Percentiles rank a stretch among this genome's conserved stretches.
Conservation (phyloP, 2,113 vertebrate species). For the Gnathonemus longibarbis region DNA sequence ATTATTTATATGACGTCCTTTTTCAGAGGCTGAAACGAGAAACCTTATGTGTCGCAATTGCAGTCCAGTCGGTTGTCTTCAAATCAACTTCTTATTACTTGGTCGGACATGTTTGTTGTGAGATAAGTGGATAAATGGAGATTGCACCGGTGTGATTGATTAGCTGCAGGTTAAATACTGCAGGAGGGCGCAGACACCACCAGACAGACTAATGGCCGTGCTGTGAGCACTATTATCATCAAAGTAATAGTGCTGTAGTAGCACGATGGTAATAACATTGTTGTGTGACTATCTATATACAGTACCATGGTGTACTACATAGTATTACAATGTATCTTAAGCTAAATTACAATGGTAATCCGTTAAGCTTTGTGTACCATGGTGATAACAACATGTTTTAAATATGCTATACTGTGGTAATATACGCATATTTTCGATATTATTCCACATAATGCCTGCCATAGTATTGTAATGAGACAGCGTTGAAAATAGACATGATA, state of each 20-base stretch:
- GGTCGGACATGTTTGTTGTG: not conserved
- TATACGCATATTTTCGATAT: not conserved
- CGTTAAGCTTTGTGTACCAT: not conserved
- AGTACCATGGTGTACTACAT: not conserved
- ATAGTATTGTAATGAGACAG: not conserved
- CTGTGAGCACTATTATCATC: not conserved
- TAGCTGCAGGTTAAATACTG: not conserved
- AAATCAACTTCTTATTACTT: not conserved
- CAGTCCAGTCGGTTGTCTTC: not conserved
- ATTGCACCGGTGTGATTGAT: not conserved
- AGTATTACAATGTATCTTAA: not conserved
- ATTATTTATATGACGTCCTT: not conserved
- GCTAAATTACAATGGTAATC: not conserved
- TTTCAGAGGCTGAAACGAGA: not conserved
- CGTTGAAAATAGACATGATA: not conserved
- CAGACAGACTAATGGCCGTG: not conserved
- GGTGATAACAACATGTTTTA: not conserved
- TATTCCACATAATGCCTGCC: not conserved
- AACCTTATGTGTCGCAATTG: not conserved
- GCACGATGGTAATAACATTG: not conserved
- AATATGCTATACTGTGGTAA: not conserved
- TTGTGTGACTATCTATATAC: not conserved
- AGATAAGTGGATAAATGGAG: not conserved
- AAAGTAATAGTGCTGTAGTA: not conserved
- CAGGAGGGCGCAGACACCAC: not conserved